phyloP scores from a whole-genome alignment of 2,888 invertebrate genomes.

The Sinotaia quadrata region DNA sequence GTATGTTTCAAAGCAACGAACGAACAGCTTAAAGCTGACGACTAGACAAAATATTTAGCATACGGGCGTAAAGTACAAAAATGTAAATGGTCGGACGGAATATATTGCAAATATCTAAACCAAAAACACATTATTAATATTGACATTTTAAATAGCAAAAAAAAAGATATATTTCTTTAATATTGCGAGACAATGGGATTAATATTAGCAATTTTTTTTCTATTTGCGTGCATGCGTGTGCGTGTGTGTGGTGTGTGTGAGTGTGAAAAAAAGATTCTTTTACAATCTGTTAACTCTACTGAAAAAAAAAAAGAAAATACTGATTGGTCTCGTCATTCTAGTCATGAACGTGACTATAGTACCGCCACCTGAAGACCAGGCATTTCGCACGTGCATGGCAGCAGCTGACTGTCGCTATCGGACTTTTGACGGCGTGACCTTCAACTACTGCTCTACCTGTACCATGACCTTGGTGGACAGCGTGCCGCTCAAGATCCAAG shows the following conservation, averaged over 20 bases:
- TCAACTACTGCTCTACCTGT: constrained; percentile 20
- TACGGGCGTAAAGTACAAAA: too few relatives aligned
- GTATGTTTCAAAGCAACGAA: too few relatives aligned
- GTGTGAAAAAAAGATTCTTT: background rate
- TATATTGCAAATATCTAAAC: too few relatives aligned
- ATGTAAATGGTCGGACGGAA: too few relatives aligned
- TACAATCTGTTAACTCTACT: background rate
- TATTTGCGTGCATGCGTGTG: background rate
- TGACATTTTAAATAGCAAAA: too few relatives aligned
- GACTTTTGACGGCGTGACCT: constrained; percentile 25
- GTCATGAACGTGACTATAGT: constrained; percentile 10
- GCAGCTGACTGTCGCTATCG: constrained; percentile 29
- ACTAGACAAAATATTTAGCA: too few relatives aligned
- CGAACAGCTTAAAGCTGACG: too few relatives aligned
- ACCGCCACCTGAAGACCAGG: background rate
- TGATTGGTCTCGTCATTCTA: background rate
- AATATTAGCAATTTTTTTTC: too few relatives aligned
- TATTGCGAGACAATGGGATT: too few relatives aligned
- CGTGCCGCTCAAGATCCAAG: background rate
- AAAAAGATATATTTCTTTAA: too few relatives aligned
- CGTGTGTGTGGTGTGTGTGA: background rate
- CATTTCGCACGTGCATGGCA: constrained; percentile 29
- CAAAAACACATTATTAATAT: too few relatives aligned
- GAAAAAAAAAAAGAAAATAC: background rate
- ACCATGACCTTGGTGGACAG: constrained; percentile 22